These are phyloP conservation scores for Chrysomallon squamiferum DNA, from an alignment of 1,140 invertebrate genomes.

Conservation along the genomic window DNA sequence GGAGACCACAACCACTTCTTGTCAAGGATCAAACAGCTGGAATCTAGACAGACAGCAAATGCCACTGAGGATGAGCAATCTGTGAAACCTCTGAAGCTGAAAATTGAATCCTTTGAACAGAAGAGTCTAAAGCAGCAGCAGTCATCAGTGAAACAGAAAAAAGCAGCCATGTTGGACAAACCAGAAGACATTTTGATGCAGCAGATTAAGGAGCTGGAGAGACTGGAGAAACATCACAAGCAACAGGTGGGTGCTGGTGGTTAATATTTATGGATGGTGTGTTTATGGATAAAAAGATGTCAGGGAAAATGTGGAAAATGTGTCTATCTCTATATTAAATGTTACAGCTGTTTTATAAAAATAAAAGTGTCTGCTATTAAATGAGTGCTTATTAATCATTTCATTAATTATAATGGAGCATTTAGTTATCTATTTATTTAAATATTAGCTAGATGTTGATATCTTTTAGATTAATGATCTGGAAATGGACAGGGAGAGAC, in stretches of 20 bases:
- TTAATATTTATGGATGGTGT: background rate
- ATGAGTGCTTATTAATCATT: too few relatives aligned
- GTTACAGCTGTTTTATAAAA: too few relatives aligned
- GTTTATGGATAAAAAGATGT: too few relatives aligned
- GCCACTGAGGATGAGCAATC: background rate
- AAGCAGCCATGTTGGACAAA: conserved; percentile 41
- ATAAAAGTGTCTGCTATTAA: too few relatives aligned
- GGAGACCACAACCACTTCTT: background rate
- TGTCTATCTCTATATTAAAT: too few relatives aligned
- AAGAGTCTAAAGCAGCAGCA: background rate
- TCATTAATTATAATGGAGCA: too few relatives aligned
- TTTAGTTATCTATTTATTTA: too few relatives aligned
- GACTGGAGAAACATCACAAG: conserved; percentile 54
- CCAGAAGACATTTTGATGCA: conserved; percentile 56
- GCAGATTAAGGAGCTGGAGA: conserved; percentile 55
- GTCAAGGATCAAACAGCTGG: too few relatives aligned
- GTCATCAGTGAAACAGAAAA: background rate
- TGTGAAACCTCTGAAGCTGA: conserved; percentile 3
- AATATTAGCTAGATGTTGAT: too few relatives aligned
- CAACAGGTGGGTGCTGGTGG: conserved; percentile 42
- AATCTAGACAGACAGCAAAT: too few relatives aligned
- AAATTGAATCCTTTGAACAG: background rate
- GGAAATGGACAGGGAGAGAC: conserved; percentile 55
- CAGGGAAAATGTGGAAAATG: too few relatives aligned
- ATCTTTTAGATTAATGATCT: conserved; percentile 50